Evolutionary conservation across 1,140 invertebrate genomes (phyloP).

Genomic region (Lutraria rhynchaena): DNA sequence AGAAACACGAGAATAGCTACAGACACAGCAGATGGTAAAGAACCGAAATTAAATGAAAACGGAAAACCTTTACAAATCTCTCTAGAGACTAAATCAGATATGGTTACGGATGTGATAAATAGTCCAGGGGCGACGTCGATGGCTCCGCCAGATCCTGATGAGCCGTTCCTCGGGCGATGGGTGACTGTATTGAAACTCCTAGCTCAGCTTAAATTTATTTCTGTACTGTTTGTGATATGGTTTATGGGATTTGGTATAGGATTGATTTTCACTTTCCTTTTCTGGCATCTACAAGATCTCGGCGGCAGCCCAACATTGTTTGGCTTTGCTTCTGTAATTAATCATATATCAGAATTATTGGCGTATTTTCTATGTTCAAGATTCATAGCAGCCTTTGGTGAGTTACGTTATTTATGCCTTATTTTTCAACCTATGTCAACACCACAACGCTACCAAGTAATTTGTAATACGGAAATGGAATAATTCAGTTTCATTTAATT

Average conservation of each 20-base stretch:
- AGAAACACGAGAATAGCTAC: constrained; percentile 12
- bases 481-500: too few species aligned
- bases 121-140: constrained; percentile 60
- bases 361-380: constrained; percentile 99
- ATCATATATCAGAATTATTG: constrained; percentile 99
- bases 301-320: constrained; percentile 98
- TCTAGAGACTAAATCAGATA: constrained; percentile 70
- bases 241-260: constrained; percentile 99
- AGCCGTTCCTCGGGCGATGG: constrained; percentile 77
- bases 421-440: too few species aligned
- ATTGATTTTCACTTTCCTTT: constrained; percentile 99
- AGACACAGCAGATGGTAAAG: constrained; percentile 24
- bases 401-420: too few species aligned
- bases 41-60: constrained; percentile 44
- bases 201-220: constrained; percentile 74
- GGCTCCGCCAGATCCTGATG: constrained; percentile 62
- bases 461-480: too few species aligned
- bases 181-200: constrained; percentile 77
- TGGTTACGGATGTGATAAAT: constrained; percentile 76
- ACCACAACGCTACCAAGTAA: too few species aligned
- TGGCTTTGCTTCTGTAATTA: constrained; percentile 98
- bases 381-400: constrained; percentile 86
- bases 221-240: constrained; percentile 98
- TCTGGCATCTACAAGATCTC: constrained; percentile 99
- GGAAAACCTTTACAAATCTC: constrained; percentile 68